Percentiles rank a stretch among this genome's conserved stretches.
Evolutionary conservation across 2,888 invertebrate species (phyloP).

Genomic region (Apantesis nais): DNA sequence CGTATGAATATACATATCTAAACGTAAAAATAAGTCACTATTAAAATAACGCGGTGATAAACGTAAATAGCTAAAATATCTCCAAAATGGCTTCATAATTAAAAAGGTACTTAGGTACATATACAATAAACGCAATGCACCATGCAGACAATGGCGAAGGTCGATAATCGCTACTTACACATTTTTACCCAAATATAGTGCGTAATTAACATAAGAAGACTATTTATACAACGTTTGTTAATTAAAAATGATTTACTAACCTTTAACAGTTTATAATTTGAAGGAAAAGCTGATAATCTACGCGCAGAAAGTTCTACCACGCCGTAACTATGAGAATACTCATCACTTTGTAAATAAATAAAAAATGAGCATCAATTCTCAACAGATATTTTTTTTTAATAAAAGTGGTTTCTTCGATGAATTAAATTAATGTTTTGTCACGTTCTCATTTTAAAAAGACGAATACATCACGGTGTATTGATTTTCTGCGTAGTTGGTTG

Average conservation of each 20-base stretch:
- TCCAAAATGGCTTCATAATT: conserved; percentile 53
- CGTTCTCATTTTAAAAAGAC: conserved; percentile 85
- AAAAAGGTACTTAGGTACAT: conserved; percentile 52
- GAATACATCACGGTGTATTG: conserved; percentile 82
- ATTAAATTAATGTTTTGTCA: conserved; percentile 82
- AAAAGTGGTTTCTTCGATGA: conserved; percentile 80
- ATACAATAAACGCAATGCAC: conserved; percentile 83
- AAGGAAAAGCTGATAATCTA: conserved; percentile 76
- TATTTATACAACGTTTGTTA: conserved; percentile 26
- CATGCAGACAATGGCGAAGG: conserved; percentile 86
- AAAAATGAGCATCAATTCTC: conserved; percentile 84
- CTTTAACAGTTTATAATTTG: conserved; percentile 76
- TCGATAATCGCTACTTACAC: conserved; percentile 72
- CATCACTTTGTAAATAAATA: conserved; percentile 86
- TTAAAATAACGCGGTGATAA: not conserved
- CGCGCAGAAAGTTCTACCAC: conserved; percentile 83
- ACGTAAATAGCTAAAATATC: conserved; percentile 27
- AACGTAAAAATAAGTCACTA: not conserved
- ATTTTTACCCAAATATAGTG: conserved; percentile 47
- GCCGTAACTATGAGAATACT: conserved; percentile 84
- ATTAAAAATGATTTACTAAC: conserved; percentile 67
- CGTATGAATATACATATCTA: not conserved
- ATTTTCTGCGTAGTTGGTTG: conserved; percentile 71
- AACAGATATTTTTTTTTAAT: conserved; percentile 78
- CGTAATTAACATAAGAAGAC: conserved; percentile 21